Base-by-base conservation (phyloP, 2,113 vertebrate species). In the Tenrec ecaudatus region DNA sequence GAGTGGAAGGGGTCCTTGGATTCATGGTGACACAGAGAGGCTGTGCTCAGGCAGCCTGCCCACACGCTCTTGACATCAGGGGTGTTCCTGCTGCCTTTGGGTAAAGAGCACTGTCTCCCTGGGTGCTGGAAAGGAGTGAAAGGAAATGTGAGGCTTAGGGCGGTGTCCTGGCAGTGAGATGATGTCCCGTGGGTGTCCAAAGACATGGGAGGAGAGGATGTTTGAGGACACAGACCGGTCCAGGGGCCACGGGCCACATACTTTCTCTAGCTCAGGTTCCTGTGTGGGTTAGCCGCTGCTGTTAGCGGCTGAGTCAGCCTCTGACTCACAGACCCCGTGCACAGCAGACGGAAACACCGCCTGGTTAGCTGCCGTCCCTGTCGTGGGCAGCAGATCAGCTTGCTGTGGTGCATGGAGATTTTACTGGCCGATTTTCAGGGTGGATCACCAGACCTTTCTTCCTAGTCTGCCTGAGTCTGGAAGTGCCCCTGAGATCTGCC, bases 1-100 rank as follows among this genome's bases (percentile, higher is more conserved):
- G 94, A 62, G 88, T 77, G 95, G 97, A 84, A n/a, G 95, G 91
- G 58, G 94, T 94, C 96, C 95, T 98, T 97, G 95, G 97, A 95
- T 95, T 97, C 98, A 98, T 98, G 90, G 90, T 93, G 97, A 31
- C 2, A 15, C 66, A 68, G 92, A 78, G 27, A 66, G 77, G 81
- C 84, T 29, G 69, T n/a, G 64, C 36, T 73, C 64, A 75, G 57
- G 85, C 89, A 66, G 82, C 82, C 85, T 88, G 69, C 40, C 47
- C 69, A 43, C 64, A 86, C 38, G 12, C 64, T 90, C 79, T 58
- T 60, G 93, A 92, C 47, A 90, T 93, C 29, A 57, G 86, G 47
- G 71, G 57, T 29, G 19, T 25, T 86, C 91, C 36, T 15, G 43
- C 81, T 71, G 94, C n/a, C 69, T 75, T 94, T 83, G 66, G 40